phyloP scores from a whole-genome alignment of 2,113 vertebrate species.

The Myanophis thanlyinensis region DNA sequence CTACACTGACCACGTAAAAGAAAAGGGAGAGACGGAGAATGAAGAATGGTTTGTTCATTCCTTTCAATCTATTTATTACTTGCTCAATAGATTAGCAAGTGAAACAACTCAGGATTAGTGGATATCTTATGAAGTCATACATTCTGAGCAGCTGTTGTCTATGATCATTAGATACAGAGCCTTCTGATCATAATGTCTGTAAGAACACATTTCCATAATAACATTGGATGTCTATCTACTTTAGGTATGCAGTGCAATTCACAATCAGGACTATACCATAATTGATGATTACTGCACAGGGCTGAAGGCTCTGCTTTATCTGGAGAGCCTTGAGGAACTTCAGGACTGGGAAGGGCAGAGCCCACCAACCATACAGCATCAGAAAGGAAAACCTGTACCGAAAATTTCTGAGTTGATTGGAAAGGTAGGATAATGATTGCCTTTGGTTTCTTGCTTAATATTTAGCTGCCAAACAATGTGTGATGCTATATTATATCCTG shows the following conservation, averaged over 20 bases:
- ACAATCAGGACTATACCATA: slow-evolving; percentile 96
- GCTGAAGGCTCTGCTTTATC: slow-evolving; percentile 84
- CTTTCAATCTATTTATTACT: background rate
- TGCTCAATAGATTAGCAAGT: background rate
- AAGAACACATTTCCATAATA: background rate
- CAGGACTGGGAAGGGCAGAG: slow-evolving; percentile 87
- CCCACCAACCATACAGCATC: slow-evolving; percentile 80
- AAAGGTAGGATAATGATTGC: slow-evolving; percentile 70
- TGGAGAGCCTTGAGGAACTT: slow-evolving; percentile 85
- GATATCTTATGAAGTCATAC: background rate
- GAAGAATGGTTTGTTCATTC: background rate
- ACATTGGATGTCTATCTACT: slow-evolving; percentile 7
- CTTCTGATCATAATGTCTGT: background rate
- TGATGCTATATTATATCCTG: background rate
- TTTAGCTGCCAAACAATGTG: background rate
- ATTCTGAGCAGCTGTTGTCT: background rate
- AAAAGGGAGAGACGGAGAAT: background rate
- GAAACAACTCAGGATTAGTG: background rate
- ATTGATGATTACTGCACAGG: slow-evolving; percentile 92
- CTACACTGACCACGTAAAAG: background rate
- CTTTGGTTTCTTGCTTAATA: background rate
- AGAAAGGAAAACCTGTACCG: slow-evolving; percentile 87
- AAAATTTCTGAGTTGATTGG: slow-evolving; percentile 76
- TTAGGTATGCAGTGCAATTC: slow-evolving; percentile 91
- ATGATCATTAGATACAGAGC: slow-evolving; percentile 1